Percentiles rank a stretch among this genome's conserved stretches.
Evolutionary conservation across 2,888 invertebrate genomes (phyloP).

Genomic region (Morinoia aosen): DNA sequence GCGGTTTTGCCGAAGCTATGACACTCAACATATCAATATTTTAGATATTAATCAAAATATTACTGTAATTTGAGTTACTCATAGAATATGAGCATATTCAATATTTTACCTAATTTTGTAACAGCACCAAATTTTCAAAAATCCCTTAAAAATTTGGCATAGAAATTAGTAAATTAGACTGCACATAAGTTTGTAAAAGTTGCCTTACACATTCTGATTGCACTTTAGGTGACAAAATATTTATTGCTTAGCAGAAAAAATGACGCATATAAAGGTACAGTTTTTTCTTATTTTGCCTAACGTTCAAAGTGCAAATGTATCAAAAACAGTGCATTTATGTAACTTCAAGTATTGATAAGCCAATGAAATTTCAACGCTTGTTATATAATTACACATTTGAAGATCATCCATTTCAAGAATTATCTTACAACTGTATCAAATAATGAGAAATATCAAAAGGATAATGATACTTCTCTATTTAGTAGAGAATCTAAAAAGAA

Average conservation of each 20-base stretch:
- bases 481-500: too few relatives aligned
- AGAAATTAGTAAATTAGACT: neutral
- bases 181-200: neutral
- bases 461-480: too few relatives aligned
- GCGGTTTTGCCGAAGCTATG: neutral
- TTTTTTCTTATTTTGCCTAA: too few relatives aligned
- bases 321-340: too few relatives aligned
- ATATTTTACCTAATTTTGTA: neutral
- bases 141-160: neutral
- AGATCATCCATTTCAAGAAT: too few relatives aligned
- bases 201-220: neutral
- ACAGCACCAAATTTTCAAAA: neutral
- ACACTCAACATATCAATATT: neutral
- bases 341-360: too few relatives aligned
- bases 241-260: neutral
- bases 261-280: too few relatives aligned
- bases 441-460: too few relatives aligned
- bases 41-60: neutral
- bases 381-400: too few relatives aligned
- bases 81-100: neutral
- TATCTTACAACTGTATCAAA: too few relatives aligned
- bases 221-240: neutral
- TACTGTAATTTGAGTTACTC: neutral
- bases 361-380: too few relatives aligned
- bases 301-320: too few relatives aligned